Conservation (phyloP, 1,140 invertebrate genomes). For the Acromyrmex echinatior region DNA sequence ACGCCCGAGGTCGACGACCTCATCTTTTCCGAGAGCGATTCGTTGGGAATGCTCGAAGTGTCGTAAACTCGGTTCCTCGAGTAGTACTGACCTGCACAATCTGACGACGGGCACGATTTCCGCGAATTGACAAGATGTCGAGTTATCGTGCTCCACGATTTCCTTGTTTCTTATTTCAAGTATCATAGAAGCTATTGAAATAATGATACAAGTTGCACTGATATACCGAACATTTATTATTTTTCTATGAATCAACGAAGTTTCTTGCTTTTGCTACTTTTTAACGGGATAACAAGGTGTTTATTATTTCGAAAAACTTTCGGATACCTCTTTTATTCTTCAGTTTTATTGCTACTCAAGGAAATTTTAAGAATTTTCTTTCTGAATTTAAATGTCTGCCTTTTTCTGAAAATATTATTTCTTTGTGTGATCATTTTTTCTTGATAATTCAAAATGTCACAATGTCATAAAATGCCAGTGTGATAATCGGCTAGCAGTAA, state of each 20-base stretch:
- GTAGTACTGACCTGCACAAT: constrained; percentile 49
- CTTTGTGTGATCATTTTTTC: neutral
- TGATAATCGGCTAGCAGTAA: too few relatives aligned
- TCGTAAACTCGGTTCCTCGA: constrained; percentile 59
- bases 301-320: neutral
- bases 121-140: neutral
- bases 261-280: too few relatives aligned
- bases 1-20: constrained; percentile 60
- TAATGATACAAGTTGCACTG: neutral
- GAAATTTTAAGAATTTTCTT: neutral
- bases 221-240: neutral
- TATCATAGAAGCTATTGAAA: neutral
- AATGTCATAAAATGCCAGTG: too few relatives aligned
- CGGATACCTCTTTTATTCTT: neutral
- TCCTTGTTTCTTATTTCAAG: neutral
- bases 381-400: neutral
- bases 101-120: neutral
- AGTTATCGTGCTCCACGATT: neutral
- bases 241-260: neutral
- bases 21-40: constrained; percentile 57
- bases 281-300: neutral
- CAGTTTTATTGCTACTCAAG: neutral
- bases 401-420: neutral
- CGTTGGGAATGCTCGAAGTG: constrained; percentile 38
- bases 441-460: too few relatives aligned